These are phyloP conservation scores for Chromobotia macracanthus DNA, from an alignment of 2,797 vertebrate species.

Conservation along the genomic window DNA sequence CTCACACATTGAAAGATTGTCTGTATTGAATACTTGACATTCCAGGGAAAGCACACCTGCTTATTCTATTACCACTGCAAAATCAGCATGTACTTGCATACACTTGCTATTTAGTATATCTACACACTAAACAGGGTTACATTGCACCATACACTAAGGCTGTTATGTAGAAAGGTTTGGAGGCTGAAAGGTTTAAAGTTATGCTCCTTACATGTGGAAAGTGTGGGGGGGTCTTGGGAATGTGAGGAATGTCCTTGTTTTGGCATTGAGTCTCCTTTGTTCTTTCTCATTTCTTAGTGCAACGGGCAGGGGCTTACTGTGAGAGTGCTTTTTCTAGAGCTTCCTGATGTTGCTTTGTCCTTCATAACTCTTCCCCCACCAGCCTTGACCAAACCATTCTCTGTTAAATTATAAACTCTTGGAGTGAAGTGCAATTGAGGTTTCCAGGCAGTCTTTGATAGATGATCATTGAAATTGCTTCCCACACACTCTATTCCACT, in stretches of 20 bases:
- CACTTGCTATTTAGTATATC: neutral
- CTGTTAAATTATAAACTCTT: slow-evolving; percentile 36
- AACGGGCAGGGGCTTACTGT: slow-evolving; percentile 41
- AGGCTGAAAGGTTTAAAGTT: slow-evolving; percentile 18
- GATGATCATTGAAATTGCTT: slow-evolving; percentile 39
- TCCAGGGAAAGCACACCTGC: slow-evolving; percentile 15
- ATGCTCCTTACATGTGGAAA: slow-evolving; percentile 44
- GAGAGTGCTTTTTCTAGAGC: slow-evolving; percentile 47
- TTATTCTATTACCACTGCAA: neutral
- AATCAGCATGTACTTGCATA: neutral
- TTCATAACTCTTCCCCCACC: slow-evolving; percentile 22
- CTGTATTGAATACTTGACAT: slow-evolving; percentile 33
- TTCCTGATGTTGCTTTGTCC: slow-evolving; percentile 51
- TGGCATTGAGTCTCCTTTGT: slow-evolving; percentile 60
- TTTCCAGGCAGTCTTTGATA: slow-evolving; percentile 23
- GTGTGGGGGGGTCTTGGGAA: slow-evolving; percentile 67
- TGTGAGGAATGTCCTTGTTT: slow-evolving; percentile 80
- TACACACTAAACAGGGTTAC: neutral
- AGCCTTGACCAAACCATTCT: slow-evolving; percentile 42
- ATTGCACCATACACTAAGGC: neutral
- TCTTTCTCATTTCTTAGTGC: too few species aligned
- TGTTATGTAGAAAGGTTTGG: neutral
- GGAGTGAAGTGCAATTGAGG: slow-evolving; percentile 34
- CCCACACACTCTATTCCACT: neutral
- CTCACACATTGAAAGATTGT: slow-evolving; percentile 29